These are phyloP conservation scores for Luehdorfia chinensis DNA, from an alignment of 1,140 invertebrate species.

Conservation along the genomic window DNA sequence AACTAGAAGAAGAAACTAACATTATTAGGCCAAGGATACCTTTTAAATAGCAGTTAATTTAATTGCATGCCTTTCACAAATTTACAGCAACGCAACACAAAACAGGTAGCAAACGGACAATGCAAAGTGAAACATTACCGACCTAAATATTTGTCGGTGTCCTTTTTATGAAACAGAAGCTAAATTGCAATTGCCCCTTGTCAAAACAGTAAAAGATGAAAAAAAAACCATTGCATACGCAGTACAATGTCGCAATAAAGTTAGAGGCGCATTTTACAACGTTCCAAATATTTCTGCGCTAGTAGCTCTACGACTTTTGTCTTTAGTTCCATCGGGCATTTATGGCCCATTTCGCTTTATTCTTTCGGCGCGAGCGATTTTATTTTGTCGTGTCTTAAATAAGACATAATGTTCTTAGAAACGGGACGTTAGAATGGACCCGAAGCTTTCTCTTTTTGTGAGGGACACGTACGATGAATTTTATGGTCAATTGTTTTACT, in stretches of 20 bases:
- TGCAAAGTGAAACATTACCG: constrained; percentile 14
- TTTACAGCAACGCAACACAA: constrained; percentile 8
- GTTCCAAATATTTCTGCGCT: constrained; percentile 57
- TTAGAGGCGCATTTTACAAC: constrained; percentile 49
- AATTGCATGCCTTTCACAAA: constrained; percentile 15
- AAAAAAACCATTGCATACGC: constrained; percentile 44
- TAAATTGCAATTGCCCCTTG: constrained; percentile 50
- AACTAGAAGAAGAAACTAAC: too few species aligned
- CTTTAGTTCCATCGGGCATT: constrained; percentile 45
- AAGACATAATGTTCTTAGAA: constrained; percentile 73
- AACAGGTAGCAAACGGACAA: constrained; percentile 13
- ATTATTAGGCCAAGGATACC: constrained; percentile 5
- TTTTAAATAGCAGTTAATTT: constrained; percentile 8
- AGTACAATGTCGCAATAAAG: constrained; percentile 64
- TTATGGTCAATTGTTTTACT: constrained; percentile 72
- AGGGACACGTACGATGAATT: constrained; percentile 60
- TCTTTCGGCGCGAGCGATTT: constrained; percentile 53
- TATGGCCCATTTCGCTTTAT: constrained; percentile 63
- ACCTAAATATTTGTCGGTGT: constrained; percentile 29
- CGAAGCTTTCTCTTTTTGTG: constrained; percentile 60
- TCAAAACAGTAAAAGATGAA: constrained; percentile 54
- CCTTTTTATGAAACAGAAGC: constrained; percentile 57
- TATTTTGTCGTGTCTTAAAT: constrained; percentile 67
- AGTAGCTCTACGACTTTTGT: constrained; percentile 63
- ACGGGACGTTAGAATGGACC: constrained; percentile 62